A percentile compares a stretch with the other conserved stretches of the same genome.
phyloP scores from a whole-genome alignment of 2,797 vertebrate genomes.

The Amblyopsis hoosieri region DNA sequence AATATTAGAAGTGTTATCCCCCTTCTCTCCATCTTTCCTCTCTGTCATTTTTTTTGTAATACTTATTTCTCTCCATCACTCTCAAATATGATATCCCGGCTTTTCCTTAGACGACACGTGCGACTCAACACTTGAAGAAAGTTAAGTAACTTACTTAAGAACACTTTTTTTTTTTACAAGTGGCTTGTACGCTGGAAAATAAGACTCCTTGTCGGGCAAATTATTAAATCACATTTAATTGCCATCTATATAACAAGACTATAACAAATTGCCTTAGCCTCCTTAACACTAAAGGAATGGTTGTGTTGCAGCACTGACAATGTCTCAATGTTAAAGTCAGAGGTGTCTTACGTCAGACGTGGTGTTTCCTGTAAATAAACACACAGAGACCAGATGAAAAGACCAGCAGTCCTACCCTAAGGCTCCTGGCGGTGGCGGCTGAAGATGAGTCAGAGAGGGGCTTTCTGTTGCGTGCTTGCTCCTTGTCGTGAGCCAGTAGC shows the following conservation, averaged over 20 bases:
- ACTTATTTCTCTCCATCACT: slow-evolving; percentile 45
- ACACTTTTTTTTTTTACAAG: too few species aligned
- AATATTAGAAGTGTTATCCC: slow-evolving; percentile 35
- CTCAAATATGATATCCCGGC: slow-evolving; percentile 19
- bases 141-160: too few species aligned
- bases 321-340: background rate
- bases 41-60: slow-evolving; percentile 1
- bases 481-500: slow-evolving; percentile 83
- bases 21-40: too few species aligned
- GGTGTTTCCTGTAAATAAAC: slow-evolving; percentile 53
- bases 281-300: background rate
- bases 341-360: slow-evolving; percentile 37
- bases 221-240: too few species aligned
- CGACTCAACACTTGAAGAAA: background rate
- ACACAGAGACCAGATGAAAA: slow-evolving; percentile 24
- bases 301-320: background rate
- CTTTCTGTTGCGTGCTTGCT: slow-evolving; percentile 80
- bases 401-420: slow-evolving; percentile 77
- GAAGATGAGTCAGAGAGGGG: slow-evolving; percentile 84
- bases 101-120: slow-evolving; percentile 33
- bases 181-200: too few species aligned
- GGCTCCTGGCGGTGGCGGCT: slow-evolving; percentile 81
- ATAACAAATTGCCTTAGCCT: background rate
- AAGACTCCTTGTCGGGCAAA: too few species aligned
- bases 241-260: too few species aligned